Percentiles rank a stretch among this genome's conserved stretches.
phyloP scores from a whole-genome alignment of 1,140 invertebrate genomes.

The Drosophila watanabei region DNA sequence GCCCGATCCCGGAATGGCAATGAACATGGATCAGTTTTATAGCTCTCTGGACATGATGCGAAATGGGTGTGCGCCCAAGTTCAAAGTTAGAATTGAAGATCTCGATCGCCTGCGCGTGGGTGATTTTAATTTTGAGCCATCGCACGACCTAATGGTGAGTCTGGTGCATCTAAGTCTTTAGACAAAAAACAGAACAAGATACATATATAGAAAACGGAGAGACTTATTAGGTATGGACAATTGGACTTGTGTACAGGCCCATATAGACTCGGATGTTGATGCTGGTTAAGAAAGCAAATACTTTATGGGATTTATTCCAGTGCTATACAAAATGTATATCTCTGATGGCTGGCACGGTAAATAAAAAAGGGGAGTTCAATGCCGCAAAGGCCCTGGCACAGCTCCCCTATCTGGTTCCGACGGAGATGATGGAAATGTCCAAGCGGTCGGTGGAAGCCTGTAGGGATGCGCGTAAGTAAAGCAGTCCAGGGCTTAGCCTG shows the following conservation, averaged over 20 bases:
- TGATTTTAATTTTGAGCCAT: slow-evolving; percentile 57
- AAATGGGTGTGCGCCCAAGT: slow-evolving; percentile 69
- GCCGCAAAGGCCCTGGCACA: slow-evolving; percentile 70
- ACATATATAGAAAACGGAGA: too few relatives aligned
- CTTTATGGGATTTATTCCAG: slow-evolving; percentile 18
- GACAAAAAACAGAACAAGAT: background rate
- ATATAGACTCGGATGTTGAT: background rate
- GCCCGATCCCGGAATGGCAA: slow-evolving; percentile 27
- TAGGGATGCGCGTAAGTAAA: slow-evolving; percentile 77
- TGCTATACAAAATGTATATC: slow-evolving; percentile 82
- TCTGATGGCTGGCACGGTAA: slow-evolving; percentile 75
- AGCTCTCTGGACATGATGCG: slow-evolving; percentile 80
- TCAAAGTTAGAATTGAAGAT: slow-evolving; percentile 60
- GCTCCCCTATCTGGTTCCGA: slow-evolving; percentile 72
- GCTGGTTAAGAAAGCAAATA: too few relatives aligned
- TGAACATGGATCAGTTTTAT: slow-evolving; percentile 78
- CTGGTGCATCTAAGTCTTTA: background rate
- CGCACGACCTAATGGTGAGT: slow-evolving; percentile 62
- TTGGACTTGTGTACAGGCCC: background rate
- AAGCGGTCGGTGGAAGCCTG: slow-evolving; percentile 60
- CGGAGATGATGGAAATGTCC: slow-evolving; percentile 60
- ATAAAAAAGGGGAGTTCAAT: slow-evolving; percentile 80
- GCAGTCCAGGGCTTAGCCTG: background rate
- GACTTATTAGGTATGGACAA: background rate
- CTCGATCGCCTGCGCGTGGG: slow-evolving; percentile 67